Base-by-base conservation (phyloP, 2,888 invertebrate genomes). In the Bruchidius siliquastri region DNA sequence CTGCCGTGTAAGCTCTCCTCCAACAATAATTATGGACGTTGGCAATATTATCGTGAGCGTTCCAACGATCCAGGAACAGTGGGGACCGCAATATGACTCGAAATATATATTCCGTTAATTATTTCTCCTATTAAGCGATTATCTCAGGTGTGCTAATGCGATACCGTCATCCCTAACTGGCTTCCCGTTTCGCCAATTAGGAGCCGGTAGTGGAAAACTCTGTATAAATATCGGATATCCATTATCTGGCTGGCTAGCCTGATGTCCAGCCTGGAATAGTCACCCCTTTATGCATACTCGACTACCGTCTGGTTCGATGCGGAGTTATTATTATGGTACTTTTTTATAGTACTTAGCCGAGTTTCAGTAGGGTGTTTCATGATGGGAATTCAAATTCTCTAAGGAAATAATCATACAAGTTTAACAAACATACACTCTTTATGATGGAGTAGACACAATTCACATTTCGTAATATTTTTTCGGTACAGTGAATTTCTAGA, bases 121-220 rank as follows among this genome's bases (percentile, higher is more conserved):
- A 78, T 73, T 71, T 68, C 68, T 72, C 75, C 77, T 77, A 76
- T 77, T 74, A 74, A 30, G 32, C 71, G 76, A 72, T 77, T 76
- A 77, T 77, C 78, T 77, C 75, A 77, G 75, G 76, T 78, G 76
- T 77, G 72, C 77, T 78, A 78, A 77, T 79, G 79, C 77, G 76
- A 75, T 77, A 76, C 75, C 70, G 72, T 75, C 72, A 76, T 74
- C 73, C 72, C 71, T 67, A 22, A 70, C 68, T 70, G 71, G 66
- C 70, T 49, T 72, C 69, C 71, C 68, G 71, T 72, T 68, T 69
- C 30, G 72, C 72, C 74, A 72, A 72, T 74, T 74, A 71, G 71
- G 49, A 18, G 32, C 22, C 21, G 32, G 20, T 71, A 26, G 71
- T 71, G 71, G 72, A 73, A 69, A 72, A 72, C 21, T 72, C 66